Evolutionary conservation across 2,888 invertebrate genomes (phyloP).

Genomic region (Erebia palarica): DNA sequence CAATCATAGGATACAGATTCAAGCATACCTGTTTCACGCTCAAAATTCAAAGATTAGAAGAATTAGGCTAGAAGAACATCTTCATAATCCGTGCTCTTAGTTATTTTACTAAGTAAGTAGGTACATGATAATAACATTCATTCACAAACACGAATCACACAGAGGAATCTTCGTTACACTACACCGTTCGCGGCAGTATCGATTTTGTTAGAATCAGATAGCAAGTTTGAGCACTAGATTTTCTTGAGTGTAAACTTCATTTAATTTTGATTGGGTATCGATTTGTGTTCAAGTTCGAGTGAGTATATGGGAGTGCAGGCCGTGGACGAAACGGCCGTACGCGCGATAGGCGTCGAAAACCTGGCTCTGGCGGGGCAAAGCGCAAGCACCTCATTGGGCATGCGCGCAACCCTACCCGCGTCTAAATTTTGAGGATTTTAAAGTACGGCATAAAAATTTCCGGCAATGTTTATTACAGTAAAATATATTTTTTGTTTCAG

Average conservation of each 20-base stretch:
- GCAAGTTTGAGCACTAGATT: constrained; percentile 31
- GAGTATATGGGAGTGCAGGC: constrained; percentile 43
- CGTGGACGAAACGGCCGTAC: constrained; percentile 60
- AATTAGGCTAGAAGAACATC: constrained; percentile 40
- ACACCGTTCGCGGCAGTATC: constrained; percentile 41
- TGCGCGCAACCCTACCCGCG: constrained; percentile 64
- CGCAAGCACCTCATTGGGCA: constrained; percentile 64
- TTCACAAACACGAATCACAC: constrained; percentile 60
- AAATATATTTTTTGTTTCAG: no score
- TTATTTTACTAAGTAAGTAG: constrained; percentile 42
- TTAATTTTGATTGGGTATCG: constrained; percentile 61
- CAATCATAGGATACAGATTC: not conserved
- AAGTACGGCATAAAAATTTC: not conserved
- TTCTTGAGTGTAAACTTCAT: constrained; percentile 30
- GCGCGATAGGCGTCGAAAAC: constrained; percentile 60
- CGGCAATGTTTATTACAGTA: no score
- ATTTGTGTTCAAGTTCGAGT: constrained; percentile 58
- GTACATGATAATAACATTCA: constrained; percentile 48
- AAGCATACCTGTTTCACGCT: constrained; percentile 36
- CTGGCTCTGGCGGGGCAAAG: constrained; percentile 60
- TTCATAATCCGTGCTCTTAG: constrained; percentile 41
- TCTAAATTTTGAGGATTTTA: constrained; percentile 43
- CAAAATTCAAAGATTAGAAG: constrained; percentile 28
- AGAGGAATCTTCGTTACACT: constrained; percentile 45
- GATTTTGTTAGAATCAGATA: constrained; percentile 18